phyloP scores from a whole-genome alignment of 2,797 vertebrate genomes.

The Phalanger gymnotis region DNA sequence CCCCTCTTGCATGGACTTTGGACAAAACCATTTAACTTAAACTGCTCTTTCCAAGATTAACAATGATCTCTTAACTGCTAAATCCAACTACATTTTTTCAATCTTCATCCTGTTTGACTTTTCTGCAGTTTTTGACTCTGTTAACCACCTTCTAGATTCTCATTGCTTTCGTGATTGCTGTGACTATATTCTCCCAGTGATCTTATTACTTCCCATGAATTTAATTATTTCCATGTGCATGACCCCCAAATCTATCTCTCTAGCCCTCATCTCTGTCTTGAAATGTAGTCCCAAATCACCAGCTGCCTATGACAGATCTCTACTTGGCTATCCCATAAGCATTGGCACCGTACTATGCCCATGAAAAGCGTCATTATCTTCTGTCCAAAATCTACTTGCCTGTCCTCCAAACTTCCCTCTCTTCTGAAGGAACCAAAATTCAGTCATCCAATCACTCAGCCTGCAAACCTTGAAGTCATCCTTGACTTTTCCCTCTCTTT shows the following conservation, averaged over 20 bases:
- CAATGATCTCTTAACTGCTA: no score
- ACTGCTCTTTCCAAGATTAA: no score
- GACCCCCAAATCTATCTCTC: background rate
- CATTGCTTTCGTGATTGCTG: background rate
- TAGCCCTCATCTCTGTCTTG: background rate
- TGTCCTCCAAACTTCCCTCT: background rate
- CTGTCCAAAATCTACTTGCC: background rate
- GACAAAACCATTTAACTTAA: no score
- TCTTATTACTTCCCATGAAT: background rate
- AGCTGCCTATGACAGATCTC: background rate
- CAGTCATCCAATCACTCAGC: background rate
- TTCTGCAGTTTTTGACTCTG: no score
- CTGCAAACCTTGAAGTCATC: background rate
- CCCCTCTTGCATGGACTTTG: background rate
- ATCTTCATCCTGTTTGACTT: no score
- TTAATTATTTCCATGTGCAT: background rate
- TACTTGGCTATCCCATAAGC: background rate
- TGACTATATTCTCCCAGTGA: background rate
- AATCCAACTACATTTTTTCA: no score
- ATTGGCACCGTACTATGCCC: background rate
- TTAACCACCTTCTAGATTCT: no score
- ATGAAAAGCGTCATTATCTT: background rate
- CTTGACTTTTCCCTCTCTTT: background rate
- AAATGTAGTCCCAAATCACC: background rate
- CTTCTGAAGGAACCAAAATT: background rate